Evolutionary conservation across 2,113 vertebrate species (phyloP).

Genomic region (Corythoichthys intestinalis): DNA sequence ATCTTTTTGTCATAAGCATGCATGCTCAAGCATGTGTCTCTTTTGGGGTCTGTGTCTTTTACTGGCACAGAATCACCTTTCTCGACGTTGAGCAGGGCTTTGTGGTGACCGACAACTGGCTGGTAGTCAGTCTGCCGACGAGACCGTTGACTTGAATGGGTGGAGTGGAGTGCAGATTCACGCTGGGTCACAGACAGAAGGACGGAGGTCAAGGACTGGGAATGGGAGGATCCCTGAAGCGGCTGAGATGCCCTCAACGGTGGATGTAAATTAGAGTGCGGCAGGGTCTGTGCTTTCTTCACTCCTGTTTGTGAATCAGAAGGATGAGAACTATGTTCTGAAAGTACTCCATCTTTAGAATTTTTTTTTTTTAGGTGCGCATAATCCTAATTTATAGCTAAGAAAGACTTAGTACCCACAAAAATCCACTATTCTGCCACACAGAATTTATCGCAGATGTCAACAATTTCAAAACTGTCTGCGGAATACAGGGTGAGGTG

Average conservation of each 20-base stretch:
- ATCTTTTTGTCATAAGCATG: background rate
- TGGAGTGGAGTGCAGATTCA: background rate
- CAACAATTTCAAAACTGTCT: no score
- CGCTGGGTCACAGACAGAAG: constrained; percentile 7
- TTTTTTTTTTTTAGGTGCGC: no score
- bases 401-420: no score
- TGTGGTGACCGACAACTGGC: background rate
- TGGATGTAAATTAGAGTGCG: background rate
- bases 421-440: no score
- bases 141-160: background rate
- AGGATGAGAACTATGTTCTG: constrained; percentile 30
- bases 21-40: background rate
- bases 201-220: background rate
- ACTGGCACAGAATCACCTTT: constrained; percentile 63
- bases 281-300: background rate
- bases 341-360: constrained; percentile 4
- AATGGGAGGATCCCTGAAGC: background rate
- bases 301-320: constrained; percentile 19
- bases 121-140: accelerated
- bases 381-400: no score
- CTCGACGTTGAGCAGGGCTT: constrained; percentile 19
- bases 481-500: no score
- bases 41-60: constrained; percentile 48
- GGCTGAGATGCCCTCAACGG: background rate
- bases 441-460: no score